Evolutionary conservation across 2,113 vertebrate genomes (phyloP), one percentile per base, ranked within the genome.

Genomic region (Spermophilus dauricus): DNA sequence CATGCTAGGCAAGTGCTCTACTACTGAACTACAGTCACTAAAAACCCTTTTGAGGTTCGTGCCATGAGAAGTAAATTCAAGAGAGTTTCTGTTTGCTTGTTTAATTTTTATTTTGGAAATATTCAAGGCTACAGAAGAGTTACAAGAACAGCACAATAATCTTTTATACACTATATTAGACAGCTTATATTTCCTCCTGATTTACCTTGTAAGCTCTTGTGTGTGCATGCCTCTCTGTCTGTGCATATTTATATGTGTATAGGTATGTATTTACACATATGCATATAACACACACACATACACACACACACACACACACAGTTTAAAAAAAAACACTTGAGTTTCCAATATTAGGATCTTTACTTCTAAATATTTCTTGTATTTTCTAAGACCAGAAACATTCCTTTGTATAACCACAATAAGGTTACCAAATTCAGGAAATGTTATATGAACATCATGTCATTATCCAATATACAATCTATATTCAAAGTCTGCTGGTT

Each of bases 91-190:
- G 1, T 78, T 73, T 90, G 51, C n/a, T n/a, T n/a, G n/a, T 80
- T 89, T 84, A 92, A 67, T 92, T 82, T 89, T 73, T 73, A 96
- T 86, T 95, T 93, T 70, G 39, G 39, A 75, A 94, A 91, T 84
- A 70, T 48, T 20, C 34, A 91, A 56, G 86, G 24, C 70, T 63
- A 72, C 2, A 28, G 58, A 56, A 89, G 72, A 70, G 24, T 89
- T 69, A 32, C 0, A 37, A 45, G 61, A 97, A 61, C 2, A 63
- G 6, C 48, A 42, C 24, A 91, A 42, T 32, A 53, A 73, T 89
- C 42, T 39, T 51, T 65, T 17, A 22, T 7, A 30, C 24, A 51
- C n/a, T 91, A 78, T 34, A 92, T 67, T 85, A 6, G 58, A 30
- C 28, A 34, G 37, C 45, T 91, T 34, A 65, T 45, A 86, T 77